Base-by-base conservation (phyloP, 2,797 vertebrate species). In the Erethizon dorsatum region DNA sequence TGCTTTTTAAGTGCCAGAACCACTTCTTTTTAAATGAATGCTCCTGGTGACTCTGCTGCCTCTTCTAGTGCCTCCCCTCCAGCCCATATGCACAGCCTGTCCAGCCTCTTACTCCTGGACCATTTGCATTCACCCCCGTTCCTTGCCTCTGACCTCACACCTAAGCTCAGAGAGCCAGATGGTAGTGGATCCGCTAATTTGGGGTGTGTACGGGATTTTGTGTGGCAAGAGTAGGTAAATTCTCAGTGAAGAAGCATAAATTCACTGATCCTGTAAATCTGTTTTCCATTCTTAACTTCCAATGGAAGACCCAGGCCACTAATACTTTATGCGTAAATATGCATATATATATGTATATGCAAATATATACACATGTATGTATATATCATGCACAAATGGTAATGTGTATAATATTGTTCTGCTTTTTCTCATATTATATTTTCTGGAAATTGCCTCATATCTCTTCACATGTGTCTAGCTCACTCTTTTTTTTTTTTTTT, bases 261-360 rank as follows among this genome's bases (percentile, higher is more conserved):
- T 93, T 90, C 84, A 84, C 26, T 22, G 50, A 75, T 50, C 52
- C 86, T 75, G 57, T 83, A 85, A 90, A 57, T 71, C 37, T 90
- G 10, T 95, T 94, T 96, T 92, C 89, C 26, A 88, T 65, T 82
- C 26, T 77, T 95, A 67, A 65, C 31, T 92, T 67, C 50, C 47
- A 33, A 10, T 18, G 77, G 77, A 79, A 93, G 78, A 37, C 7
- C 69, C 45, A 83, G 65, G 28, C 15, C 37, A 88, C 71, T 78
- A 52, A 63, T 57, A 33, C 56, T 86, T 83, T 80, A 90, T 90
- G 6, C 11, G 15, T 59, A 73, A 82, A 26, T 22, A 24, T 82
- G 52, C 26, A 22, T 59, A 22, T 59, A 22, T 59, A 15, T 50
- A 3, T 18, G 6, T 57, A 26, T 5, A 5, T 17, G 26, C 20